Percentiles rank a stretch among this genome's conserved stretches.
phyloP scores from a whole-genome alignment of 2,113 vertebrate species.

The Agelaius tricolor region DNA sequence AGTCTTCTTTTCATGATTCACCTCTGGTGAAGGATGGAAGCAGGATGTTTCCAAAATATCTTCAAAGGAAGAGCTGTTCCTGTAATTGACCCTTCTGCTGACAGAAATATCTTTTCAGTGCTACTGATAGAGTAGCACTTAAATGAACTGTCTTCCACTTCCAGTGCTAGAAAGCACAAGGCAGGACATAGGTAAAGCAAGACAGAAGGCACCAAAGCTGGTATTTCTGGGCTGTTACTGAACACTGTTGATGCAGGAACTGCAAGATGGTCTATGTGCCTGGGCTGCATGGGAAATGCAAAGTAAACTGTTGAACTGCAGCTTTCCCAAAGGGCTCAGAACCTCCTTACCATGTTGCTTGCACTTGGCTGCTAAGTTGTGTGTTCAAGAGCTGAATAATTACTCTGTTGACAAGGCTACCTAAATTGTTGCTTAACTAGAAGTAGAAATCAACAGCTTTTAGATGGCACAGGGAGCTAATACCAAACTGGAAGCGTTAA shows the following conservation, averaged over 20 bases:
- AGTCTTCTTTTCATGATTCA: not conserved
- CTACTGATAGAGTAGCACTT: not conserved
- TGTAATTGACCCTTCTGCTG: not conserved
- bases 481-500: not conserved
- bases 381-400: not conserved
- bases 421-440: not conserved
- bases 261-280: not conserved
- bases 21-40: not conserved
- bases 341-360: not conserved
- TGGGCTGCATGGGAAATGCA: not conserved
- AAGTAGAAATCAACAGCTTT: not conserved
- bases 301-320: not conserved
- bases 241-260: fast-evolving
- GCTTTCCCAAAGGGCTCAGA: not conserved
- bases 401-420: not conserved
- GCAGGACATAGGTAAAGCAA: not conserved
- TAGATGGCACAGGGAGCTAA: not conserved
- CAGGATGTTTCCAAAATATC: not conserved
- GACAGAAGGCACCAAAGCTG: not conserved
- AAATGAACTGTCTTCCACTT: not conserved
- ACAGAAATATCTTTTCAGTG: slow-evolving; percentile 5
- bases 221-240: not conserved
- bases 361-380: not conserved
- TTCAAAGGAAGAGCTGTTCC: slow-evolving; percentile 10
- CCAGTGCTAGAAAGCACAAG: not conserved